phyloP scores from a whole-genome alignment of 2,888 invertebrate species.

The Pegoplata infirma region DNA sequence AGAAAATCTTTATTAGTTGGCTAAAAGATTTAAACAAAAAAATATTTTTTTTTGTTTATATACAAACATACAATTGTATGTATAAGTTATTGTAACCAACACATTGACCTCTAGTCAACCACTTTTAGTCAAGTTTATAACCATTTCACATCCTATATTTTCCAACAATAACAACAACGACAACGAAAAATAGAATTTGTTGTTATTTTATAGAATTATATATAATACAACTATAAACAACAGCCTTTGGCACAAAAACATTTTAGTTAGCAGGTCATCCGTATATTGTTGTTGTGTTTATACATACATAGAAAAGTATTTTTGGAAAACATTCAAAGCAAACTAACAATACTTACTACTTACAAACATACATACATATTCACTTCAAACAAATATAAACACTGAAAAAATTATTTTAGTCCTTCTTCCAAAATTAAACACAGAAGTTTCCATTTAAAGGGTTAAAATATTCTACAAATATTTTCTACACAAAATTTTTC shows the following conservation, averaged over 20 bases:
- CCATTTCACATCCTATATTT: conserved; percentile 22
- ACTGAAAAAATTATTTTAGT: too few species aligned
- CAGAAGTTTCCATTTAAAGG: too few species aligned
- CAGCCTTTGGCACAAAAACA: conserved; percentile 35
- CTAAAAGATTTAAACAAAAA: not conserved
- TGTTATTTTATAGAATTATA: not conserved
- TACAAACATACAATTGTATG: conserved; percentile 1
- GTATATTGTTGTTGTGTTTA: conserved; percentile 16
- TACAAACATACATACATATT: not conserved
- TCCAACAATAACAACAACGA: not conserved
- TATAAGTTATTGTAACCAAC: conserved; percentile 20
- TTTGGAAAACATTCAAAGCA: conserved; percentile 32
- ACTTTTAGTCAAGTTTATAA: conserved; percentile 33
- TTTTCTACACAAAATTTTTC: too few species aligned
- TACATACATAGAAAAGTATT: not conserved
- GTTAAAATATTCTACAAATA: too few species aligned
- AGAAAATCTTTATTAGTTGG: conserved; percentile 6
- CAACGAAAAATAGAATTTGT: not conserved
- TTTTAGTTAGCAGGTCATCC: conserved; percentile 52
- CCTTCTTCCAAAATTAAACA: too few species aligned
- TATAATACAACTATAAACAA: not conserved
- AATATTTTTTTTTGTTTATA: not conserved
- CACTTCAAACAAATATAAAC: not conserved
- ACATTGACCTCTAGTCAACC: conserved; percentile 41
- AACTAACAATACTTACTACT: too few species aligned